Evolutionary conservation across 2,113 vertebrate genomes (phyloP), one percentile per base, ranked within the genome.

Genomic region (Zingel zingel): DNA sequence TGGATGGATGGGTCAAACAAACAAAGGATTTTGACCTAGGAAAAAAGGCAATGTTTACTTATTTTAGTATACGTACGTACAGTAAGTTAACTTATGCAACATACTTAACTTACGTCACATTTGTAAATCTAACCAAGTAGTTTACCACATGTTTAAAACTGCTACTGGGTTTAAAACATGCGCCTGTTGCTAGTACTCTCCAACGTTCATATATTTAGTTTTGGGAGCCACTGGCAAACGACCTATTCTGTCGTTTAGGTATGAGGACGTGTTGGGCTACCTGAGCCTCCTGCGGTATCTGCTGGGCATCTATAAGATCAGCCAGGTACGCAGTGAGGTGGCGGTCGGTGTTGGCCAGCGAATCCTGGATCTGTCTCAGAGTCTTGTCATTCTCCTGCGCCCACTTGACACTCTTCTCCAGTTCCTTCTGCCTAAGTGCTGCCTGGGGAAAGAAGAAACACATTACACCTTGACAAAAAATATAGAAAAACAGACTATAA

Each of bases 241-340:
- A 33, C 6, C 33, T 33, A 33, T 33, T 33, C 33, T 33, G 8
- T 39, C 2, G 39, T 43, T 43, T 11, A 43, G 39, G 9, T 39
- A 39, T 43, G 2, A 10, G 10, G 39, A 43, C 39, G 9, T 43
- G 39, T 43, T 43, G 10, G 25, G 47, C 18, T 82, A 98, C 98
- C 97, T 97, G 98, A 33, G 98, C 96, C 92, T 99, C 98, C 94
- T 99, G 98, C 23, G 98, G 98, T 80, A 98, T 96, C 87, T 99
- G 98, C 48, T 94, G 96, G 79, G 98, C 98, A n/a, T 99, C 98
- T 56, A 97, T 95, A 80, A 97, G 97, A 91, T 99, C 97, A 3
- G 95, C 92, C 89, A 96, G 89, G 85, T 97, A 99, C 36, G 96
- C 90, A 47, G 95, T 78, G 58, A 99, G 90, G 93, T 99, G 97